phyloP scores from a whole-genome alignment of 1,140 invertebrate species.

The Heliconius himera region DNA sequence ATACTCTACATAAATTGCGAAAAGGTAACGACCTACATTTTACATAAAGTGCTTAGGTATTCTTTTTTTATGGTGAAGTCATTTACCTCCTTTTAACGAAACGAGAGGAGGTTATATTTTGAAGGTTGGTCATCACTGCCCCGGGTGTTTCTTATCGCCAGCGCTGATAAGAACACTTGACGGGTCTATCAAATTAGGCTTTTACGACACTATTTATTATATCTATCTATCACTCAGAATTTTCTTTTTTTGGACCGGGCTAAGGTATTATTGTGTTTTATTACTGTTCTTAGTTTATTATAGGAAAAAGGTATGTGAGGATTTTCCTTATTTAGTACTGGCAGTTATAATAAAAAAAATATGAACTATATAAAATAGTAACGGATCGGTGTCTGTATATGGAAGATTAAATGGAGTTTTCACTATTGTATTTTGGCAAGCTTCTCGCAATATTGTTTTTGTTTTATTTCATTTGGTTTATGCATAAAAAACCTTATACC shows the following conservation, averaged over 20 bases:
- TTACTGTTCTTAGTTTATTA: neutral
- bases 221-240: neutral
- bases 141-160: constrained; percentile 23
- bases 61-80: constrained; percentile 6
- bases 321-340: neutral
- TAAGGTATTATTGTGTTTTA: neutral
- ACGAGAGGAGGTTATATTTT: constrained; percentile 16
- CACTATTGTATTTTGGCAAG: too few relatives aligned
- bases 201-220: constrained; percentile 12
- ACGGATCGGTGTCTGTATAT: too few relatives aligned
- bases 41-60: neutral
- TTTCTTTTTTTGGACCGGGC: neutral
- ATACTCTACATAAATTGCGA: constrained; percentile 2
- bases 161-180: constrained; percentile 22
- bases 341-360: too few relatives aligned
- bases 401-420: too few relatives aligned
- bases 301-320: neutral
- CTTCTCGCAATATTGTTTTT: too few relatives aligned
- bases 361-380: too few relatives aligned
- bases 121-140: constrained; percentile 18
- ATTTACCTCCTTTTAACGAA: constrained; percentile 18
- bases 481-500: too few relatives aligned
- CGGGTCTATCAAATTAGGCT: constrained; percentile 29
- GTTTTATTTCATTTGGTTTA: too few relatives aligned
- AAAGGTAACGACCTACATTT: constrained; percentile 14